Base-by-base conservation (phyloP, 2,113 vertebrate genomes). In the Phaethon lepturus region DNA sequence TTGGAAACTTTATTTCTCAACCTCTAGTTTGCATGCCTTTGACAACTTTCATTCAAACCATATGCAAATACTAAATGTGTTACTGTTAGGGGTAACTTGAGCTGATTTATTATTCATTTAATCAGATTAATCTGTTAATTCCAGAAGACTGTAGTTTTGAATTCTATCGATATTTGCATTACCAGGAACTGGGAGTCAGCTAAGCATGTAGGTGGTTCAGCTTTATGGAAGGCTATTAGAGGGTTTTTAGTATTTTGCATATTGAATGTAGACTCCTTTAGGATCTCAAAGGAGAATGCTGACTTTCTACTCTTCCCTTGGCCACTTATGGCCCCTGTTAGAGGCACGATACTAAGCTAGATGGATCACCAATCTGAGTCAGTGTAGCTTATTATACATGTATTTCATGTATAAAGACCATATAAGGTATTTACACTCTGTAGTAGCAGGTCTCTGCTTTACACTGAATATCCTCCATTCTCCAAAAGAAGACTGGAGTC, bases 61-160 rank as follows among this genome's bases (percentile, higher is more conserved):
- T 85, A 98, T 98, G 98, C 98, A 98, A 98, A 98, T 98, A 90
- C 44, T 85, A 85, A 96, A 96, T 94, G 81, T 95, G 90, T 97
- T 97, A 95, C 93, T 97, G 91, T 95, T 96, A 96, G 82, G 72
- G 90, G 96, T 97, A 97, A 63, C 49, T 72, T 29, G 90, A 97
- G 94, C 97, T 96, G 95, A 94, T 93, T 89, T 97, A 73, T 93
- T 96, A 82, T 90, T 93, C 89, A 95, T 97, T 94, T 97, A 97
- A 98, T 98, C 96, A 98, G 97, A 97, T 95, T 64, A 96, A 95
- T 95, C 97, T 92, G 93, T 96, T 98, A 94, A 93, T 91, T 96
- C 60, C 81, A 85, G 82, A 94, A 94, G 93, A 80, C 80, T 50
- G 66, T 13, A 62, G 52, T 80, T 98, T 97, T 96, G 96, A 97